A percentile compares a stretch with the other conserved stretches of the same genome.
Evolutionary conservation across 2,113 vertebrate genomes (phyloP).

Genomic region (Hystrix cristata): DNA sequence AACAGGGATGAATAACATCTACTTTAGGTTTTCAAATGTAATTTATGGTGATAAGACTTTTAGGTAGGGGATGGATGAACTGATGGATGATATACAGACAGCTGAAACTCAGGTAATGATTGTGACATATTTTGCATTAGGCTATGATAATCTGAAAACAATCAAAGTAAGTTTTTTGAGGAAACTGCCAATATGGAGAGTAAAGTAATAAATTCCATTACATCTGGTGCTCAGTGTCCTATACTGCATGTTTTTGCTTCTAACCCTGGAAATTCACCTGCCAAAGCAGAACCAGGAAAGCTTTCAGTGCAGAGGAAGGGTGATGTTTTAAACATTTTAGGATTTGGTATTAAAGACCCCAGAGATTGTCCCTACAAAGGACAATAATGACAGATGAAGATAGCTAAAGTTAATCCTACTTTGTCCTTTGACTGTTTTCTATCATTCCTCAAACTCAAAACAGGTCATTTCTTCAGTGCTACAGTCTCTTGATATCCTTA

Average conservation of each 20-base stretch:
- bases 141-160: slow-evolving; percentile 70
- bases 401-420: background rate
- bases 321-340: background rate
- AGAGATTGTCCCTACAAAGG: background rate
- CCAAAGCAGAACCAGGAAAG: background rate
- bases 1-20: slow-evolving; percentile 81
- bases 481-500: background rate
- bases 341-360: background rate
- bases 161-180: slow-evolving; percentile 47
- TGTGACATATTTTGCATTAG: slow-evolving; percentile 75
- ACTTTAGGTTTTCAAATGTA: slow-evolving; percentile 81
- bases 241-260: background rate
- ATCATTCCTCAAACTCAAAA: background rate
- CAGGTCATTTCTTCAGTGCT: background rate
- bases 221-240: background rate
- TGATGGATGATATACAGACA: slow-evolving; percentile 73
- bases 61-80: slow-evolving; percentile 71
- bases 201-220: slow-evolving; percentile 57
- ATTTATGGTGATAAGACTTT: slow-evolving; percentile 80
- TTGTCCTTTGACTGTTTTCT: background rate
- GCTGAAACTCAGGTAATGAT: slow-evolving; percentile 74
- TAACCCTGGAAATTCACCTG: background rate
- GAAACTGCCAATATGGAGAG: slow-evolving; percentile 55
- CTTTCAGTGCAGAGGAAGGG: accelerated
- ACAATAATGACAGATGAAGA: background rate